Evolutionary conservation across 2,113 vertebrate genomes (phyloP).

Genomic region (Lipophrys pholis): DNA sequence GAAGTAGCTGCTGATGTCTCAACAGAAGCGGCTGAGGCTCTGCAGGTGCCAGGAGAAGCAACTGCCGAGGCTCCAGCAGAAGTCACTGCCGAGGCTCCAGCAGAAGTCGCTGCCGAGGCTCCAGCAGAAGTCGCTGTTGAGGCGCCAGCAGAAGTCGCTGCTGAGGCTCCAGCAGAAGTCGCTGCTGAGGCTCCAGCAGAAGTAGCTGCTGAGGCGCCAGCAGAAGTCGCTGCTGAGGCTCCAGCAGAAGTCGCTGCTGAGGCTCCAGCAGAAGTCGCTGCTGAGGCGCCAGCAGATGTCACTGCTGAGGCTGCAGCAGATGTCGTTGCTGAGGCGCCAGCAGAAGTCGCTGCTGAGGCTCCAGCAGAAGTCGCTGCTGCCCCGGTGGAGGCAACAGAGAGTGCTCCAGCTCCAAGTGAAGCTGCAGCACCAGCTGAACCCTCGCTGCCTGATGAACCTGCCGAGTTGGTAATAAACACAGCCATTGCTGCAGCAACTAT

Average conservation of each 20-base stretch:
- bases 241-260: neutral
- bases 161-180: too few relatives aligned
- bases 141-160: too few relatives aligned
- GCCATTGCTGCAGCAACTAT: constrained; percentile 67
- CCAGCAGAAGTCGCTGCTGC: neutral
- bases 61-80: too few relatives aligned
- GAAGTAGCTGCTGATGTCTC: too few relatives aligned
- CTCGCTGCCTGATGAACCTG: neutral
- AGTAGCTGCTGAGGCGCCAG: too few relatives aligned
- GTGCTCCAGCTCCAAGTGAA: neutral
- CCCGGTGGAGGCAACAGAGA: constrained; percentile 25
- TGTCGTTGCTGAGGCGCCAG: neutral
- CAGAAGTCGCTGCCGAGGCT: neutral
- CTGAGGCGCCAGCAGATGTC: neutral
- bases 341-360: neutral
- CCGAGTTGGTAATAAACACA: constrained; percentile 40
- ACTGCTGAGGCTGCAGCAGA: too few relatives aligned
- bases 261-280: too few relatives aligned
- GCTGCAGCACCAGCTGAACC: constrained; percentile 17
- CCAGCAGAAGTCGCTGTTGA: neutral
- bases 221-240: neutral
- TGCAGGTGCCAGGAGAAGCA: too few relatives aligned
- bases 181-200: too few relatives aligned
- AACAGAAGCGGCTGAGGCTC: too few relatives aligned
- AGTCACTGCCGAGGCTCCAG: too few relatives aligned